Percentiles rank a stretch among this genome's conserved stretches.
phyloP scores from a whole-genome alignment of 2,797 vertebrate species.

The Arnoldichthys spilopterus region DNA sequence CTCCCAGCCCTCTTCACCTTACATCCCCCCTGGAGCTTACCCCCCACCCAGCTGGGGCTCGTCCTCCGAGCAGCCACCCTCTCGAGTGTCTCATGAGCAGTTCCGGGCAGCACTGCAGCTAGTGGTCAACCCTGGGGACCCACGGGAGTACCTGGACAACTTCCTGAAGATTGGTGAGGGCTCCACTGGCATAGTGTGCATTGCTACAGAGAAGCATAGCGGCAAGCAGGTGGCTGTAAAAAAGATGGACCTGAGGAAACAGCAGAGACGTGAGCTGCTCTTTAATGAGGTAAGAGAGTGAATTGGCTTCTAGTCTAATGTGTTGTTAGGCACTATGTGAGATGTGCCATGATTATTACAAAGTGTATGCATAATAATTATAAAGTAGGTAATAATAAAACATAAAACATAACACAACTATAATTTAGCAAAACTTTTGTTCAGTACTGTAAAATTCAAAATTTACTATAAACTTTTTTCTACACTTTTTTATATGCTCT shows the following conservation, averaged over 20 bases:
- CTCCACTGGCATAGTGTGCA: conserved; percentile 97
- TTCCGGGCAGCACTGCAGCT: conserved; percentile 96
- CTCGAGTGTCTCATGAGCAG: conserved; percentile 96
- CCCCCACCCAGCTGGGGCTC: conserved; percentile 97
- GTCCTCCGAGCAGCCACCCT: conserved; percentile 91
- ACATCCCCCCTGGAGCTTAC: conserved; percentile 89
- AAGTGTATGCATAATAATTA: too few species aligned
- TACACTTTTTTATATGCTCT: too few species aligned
- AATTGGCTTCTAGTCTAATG: background rate
- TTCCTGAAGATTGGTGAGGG: conserved; percentile 99
- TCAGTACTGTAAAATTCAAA: too few species aligned
- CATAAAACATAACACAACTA: too few species aligned
- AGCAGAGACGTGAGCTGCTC: conserved; percentile 95
- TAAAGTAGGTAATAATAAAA: too few species aligned
- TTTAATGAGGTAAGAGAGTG: conserved; percentile 90
- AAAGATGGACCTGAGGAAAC: conserved; percentile 98
- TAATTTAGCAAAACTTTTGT: too few species aligned
- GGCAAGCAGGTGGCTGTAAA: conserved; percentile 98
- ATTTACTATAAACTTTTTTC: too few species aligned
- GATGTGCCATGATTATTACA: too few species aligned
- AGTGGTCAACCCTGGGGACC: conserved; percentile 95
- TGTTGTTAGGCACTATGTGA: background rate
- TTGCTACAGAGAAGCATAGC: conserved; percentile 95
- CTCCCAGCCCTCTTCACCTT: conserved; percentile 90
- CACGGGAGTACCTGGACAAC: conserved; percentile 94